Evolutionary conservation across 1,140 invertebrate genomes (phyloP).

Genomic region (Latrodectus geometricus): DNA sequence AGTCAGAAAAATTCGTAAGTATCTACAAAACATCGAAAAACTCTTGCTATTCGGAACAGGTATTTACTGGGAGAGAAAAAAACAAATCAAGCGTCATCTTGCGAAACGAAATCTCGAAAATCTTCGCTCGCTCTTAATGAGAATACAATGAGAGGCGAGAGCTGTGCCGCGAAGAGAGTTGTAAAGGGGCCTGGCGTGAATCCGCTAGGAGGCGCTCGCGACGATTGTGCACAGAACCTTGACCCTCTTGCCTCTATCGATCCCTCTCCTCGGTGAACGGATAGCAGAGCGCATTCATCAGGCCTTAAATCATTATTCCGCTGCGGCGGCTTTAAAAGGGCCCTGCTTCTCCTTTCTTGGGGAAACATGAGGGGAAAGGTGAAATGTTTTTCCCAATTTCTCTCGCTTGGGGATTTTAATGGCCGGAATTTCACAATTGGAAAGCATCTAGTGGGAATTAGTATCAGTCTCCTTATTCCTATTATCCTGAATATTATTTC

Average conservation of each 20-base stretch:
- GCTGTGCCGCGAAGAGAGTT: neutral
- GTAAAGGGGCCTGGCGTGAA: neutral
- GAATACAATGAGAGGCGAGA: conserved; percentile 37
- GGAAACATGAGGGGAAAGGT: neutral
- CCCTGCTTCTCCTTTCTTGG: conserved; percentile 9
- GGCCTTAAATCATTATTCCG: conserved; percentile 55
- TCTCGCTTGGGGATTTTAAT: neutral
- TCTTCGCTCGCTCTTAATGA: conserved; percentile 28
- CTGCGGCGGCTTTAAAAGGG: conserved; percentile 24
- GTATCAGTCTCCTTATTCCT: too few relatives aligned
- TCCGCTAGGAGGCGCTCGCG: conserved; percentile 32
- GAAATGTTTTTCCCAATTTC: neutral
- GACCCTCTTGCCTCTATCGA: conserved; percentile 47
- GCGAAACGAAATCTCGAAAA: neutral
- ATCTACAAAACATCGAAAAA: too few relatives aligned
- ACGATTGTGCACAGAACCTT: conserved; percentile 28
- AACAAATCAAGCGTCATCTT: neutral
- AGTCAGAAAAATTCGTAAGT: too few relatives aligned
- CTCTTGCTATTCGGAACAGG: too few relatives aligned
- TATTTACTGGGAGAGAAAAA: too few relatives aligned
- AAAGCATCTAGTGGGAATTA: neutral
- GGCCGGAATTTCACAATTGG: neutral
- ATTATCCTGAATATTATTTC: too few relatives aligned
- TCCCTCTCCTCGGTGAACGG: conserved; percentile 4
- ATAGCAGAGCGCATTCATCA: conserved; percentile 51